Percentiles rank a stretch among this genome's conserved stretches.
Conservation (phyloP, 2,888 invertebrate genomes). For the Drosophila sordidapex region DNA sequence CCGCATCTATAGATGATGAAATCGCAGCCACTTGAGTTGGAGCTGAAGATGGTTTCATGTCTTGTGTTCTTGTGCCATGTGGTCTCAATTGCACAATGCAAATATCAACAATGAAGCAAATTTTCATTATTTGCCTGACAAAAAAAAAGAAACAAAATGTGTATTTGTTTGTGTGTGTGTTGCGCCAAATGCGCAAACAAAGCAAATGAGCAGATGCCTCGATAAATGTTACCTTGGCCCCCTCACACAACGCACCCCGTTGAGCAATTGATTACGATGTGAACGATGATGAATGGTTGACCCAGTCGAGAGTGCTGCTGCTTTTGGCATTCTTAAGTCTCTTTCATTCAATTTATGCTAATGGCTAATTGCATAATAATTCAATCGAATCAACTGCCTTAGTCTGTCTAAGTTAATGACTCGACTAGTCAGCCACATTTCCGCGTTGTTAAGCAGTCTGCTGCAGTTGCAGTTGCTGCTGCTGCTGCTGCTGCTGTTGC, state of each 20-base stretch:
- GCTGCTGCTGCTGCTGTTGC: slow-evolving; percentile 26
- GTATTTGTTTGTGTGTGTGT: slow-evolving; percentile 28
- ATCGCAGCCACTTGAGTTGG: slow-evolving; percentile 61
- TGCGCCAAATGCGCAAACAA: slow-evolving; percentile 71
- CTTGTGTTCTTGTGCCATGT: slow-evolving; percentile 40
- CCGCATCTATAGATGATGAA: slow-evolving; percentile 60
- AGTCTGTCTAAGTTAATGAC: slow-evolving; percentile 41
- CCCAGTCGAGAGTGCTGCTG: slow-evolving; percentile 70
- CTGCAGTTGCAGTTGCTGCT: slow-evolving; percentile 8
- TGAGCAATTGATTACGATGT: slow-evolving; percentile 32
- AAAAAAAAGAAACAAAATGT: slow-evolving; percentile 34
- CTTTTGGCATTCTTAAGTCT: slow-evolving; percentile 60
- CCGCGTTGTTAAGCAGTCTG: slow-evolving; percentile 64
- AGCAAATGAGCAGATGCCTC: slow-evolving; percentile 30
- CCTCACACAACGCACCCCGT: slow-evolving; percentile 26
- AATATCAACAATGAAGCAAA: slow-evolving; percentile 73
- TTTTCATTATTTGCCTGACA: slow-evolving; percentile 75
- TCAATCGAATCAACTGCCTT: slow-evolving; percentile 64
- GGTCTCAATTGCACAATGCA: slow-evolving; percentile 71
- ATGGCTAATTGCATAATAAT: slow-evolving; percentile 82
- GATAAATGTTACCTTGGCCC: slow-evolving; percentile 55
- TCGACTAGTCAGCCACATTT: slow-evolving; percentile 59
- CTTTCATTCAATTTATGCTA: slow-evolving; percentile 76
- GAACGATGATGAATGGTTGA: slow-evolving; percentile 56
- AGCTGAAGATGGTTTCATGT: slow-evolving; percentile 7